Percentiles rank a stretch among this genome's conserved stretches.
Conservation (phyloP, 1,140 invertebrate species). For the Micrasema longulum region DNA sequence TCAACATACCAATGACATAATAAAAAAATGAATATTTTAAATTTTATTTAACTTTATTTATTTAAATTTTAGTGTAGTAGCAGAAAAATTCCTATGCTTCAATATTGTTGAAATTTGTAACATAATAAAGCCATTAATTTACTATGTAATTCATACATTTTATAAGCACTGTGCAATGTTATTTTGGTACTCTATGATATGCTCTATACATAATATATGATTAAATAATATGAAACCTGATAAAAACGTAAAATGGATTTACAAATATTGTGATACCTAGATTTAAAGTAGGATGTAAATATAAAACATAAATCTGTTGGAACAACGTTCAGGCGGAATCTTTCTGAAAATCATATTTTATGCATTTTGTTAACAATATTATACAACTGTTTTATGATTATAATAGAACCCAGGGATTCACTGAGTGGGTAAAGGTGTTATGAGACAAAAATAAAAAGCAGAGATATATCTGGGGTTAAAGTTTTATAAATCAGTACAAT, state of each 20-base stretch:
- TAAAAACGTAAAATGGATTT: neutral
- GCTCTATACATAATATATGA: conserved; percentile 10
- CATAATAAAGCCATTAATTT: neutral
- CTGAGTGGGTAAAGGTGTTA: too few relatives aligned
- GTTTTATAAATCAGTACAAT: too few relatives aligned
- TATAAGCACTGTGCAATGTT: neutral
- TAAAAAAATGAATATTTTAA: neutral
- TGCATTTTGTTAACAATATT: neutral
- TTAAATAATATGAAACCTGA: neutral
- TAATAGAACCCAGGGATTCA: too few relatives aligned
- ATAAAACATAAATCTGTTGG: too few relatives aligned
- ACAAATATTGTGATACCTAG: too few relatives aligned
- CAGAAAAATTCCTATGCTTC: neutral
- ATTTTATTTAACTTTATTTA: neutral
- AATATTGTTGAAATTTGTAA: conserved; percentile 4
- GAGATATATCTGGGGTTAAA: too few relatives aligned
- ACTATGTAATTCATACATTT: neutral
- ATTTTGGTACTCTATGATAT: conserved; percentile 30
- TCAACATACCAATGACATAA: neutral
- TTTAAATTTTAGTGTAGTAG: neutral
- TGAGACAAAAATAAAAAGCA: too few relatives aligned
- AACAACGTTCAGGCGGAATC: neutral
- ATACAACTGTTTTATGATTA: neutral
- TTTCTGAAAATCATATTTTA: neutral
- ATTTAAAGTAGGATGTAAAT: too few relatives aligned